Evolutionary conservation across 2,797 vertebrate genomes (phyloP), one percentile per base, ranked within the genome.

Genomic region (Melanotaenia boesemani): DNA sequence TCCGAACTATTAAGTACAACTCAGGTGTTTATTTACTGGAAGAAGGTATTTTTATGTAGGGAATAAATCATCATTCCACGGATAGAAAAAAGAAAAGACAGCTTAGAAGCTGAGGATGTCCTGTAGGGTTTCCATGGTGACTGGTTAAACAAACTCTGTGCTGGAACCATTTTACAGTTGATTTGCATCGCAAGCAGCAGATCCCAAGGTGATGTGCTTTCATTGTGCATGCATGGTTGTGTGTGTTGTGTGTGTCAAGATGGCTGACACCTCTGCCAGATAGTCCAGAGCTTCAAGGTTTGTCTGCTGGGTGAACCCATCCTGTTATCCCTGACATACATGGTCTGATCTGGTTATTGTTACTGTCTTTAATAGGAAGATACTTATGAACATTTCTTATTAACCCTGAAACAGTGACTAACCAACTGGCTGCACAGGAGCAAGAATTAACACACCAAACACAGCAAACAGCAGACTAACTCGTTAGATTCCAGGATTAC

Each of bases 101-200:
- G 8, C 46, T n/a, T n/a, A 20, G 6, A n/a, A 20, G 46, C 46
- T n/a, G n/a, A 50, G 1, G 18, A 22, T n/a, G 46, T 2, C 46
- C 46, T 50, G 46, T 20, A 50, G 77, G 66, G 87, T 86, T 88
- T 74, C 86, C 78, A 89, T 88, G 73, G 85, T n/a, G 76, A 89
- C 80, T 59, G 48, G 46, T 86, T 72, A 83, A 82, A 57, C 73
- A 54, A 41, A 61, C 44, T 50, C 12, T 50, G 58, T 4, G 22
- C 11, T 22, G 46, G 15, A 65, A 74, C 39, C 55, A 26, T 63
- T 65, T 81, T 78, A 46, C 10, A 54, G 9, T 30, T 55, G 65
- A 81, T 86, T 83, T 81, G 60, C 60, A 77, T 78, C 69, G 24
- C 68, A 59, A 70, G 69, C 56, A 36, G 56, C 56, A 36, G 52